Evolutionary conservation across 1,140 invertebrate genomes (phyloP).

Genomic region (Megalonaias nervosa): DNA sequence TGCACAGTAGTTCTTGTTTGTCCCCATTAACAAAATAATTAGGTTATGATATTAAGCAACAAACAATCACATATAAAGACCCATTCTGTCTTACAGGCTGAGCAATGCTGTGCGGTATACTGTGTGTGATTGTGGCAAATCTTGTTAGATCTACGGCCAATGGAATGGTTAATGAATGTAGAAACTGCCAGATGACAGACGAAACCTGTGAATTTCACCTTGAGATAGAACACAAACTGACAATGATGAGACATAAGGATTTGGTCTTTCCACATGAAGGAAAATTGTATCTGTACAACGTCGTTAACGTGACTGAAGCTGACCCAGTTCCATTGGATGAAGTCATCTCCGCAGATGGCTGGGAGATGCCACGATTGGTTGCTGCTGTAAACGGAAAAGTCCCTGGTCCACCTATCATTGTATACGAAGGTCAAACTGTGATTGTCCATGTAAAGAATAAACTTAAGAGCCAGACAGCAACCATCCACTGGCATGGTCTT

Average conservation of each 20-base stretch:
- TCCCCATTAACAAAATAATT: too few relatives aligned
- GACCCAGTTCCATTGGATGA: constrained; percentile 38
- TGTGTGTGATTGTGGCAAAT: too few relatives aligned
- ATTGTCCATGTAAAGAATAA: constrained; percentile 89
- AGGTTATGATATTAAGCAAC: too few relatives aligned
- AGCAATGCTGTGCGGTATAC: too few relatives aligned
- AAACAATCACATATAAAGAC: too few relatives aligned
- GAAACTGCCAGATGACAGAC: constrained; percentile 31
- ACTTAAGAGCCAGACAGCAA: constrained; percentile 84
- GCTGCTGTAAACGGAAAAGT: constrained; percentile 55
- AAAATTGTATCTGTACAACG: constrained; percentile 53
- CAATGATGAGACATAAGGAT: constrained; percentile 50
- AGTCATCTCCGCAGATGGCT: constrained; percentile 61
- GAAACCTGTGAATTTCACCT: constrained; percentile 48
- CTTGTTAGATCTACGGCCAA: too few relatives aligned
- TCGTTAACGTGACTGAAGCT: constrained; percentile 36
- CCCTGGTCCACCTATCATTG: constrained; percentile 74
- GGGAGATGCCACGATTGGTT: constrained; percentile 39
- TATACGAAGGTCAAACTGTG: constrained; percentile 88
- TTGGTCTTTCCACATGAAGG: constrained; percentile 45
- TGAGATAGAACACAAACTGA: constrained; percentile 39
- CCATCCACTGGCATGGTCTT: constrained; percentile 91
- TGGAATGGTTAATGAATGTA: neutral
- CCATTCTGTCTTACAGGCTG: too few relatives aligned
- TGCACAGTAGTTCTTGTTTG: too few relatives aligned